phyloP scores from a whole-genome alignment of 2,113 vertebrate genomes.

The Etheostoma spectabile region DNA sequence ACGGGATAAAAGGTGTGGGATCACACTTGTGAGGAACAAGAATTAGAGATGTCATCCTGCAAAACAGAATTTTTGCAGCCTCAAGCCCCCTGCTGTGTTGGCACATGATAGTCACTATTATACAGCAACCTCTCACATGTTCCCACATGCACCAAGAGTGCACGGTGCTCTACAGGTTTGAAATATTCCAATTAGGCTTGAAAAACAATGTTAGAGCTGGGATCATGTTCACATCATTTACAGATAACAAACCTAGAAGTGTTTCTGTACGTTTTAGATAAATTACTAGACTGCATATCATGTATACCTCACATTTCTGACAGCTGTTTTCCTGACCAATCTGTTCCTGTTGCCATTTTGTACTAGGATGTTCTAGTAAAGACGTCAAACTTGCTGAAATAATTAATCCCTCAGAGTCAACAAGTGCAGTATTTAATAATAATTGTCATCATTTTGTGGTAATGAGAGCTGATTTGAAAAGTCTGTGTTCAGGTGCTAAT shows the following conservation, averaged over 20 bases:
- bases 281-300: not conserved
- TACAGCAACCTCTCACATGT: slow-evolving; percentile 17
- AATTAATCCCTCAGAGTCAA: not conserved
- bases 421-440: not conserved
- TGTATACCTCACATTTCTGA: not conserved
- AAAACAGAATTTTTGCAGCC: slow-evolving; percentile 26
- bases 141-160: not conserved
- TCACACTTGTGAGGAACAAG: slow-evolving; percentile 32
- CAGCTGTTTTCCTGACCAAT: not conserved
- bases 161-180: not conserved
- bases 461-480: not conserved
- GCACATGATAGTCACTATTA: slow-evolving; percentile 22
- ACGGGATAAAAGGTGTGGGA: slow-evolving; percentile 41
- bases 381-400: not conserved
- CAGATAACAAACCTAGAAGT: not conserved
- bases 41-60: slow-evolving; percentile 47
- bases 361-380: not conserved
- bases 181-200: not conserved
- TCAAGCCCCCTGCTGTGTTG: slow-evolving; percentile 18
- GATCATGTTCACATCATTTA: not conserved
- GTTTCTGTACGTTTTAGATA: not conserved
- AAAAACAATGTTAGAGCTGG: not conserved
- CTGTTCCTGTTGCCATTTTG: not conserved
- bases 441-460: not conserved
- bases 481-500: not conserved